Percentiles rank a stretch among this genome's conserved stretches.
These are phyloP conservation scores for Eueremaeus valkanovi DNA, from an alignment of 2,888 invertebrate genomes.

Conservation along the genomic window DNA sequence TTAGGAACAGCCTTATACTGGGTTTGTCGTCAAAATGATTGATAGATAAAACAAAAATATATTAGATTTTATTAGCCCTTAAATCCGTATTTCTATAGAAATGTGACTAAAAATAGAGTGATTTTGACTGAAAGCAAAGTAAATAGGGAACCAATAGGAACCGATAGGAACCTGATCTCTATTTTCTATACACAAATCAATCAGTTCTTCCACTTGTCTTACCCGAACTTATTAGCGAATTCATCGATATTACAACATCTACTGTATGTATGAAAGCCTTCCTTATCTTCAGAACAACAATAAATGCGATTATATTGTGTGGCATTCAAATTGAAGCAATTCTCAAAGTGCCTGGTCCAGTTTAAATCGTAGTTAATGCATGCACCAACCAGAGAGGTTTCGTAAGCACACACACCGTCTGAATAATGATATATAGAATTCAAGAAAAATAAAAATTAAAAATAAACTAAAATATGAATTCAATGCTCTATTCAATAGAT, in stretches of 20 bases:
- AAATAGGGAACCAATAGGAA: no score
- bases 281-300: neutral
- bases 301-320: neutral
- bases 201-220: no score
- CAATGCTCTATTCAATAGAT: neutral
- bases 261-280: neutral
- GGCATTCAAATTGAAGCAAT: neutral
- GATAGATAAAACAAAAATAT: no score
- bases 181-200: no score
- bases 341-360: neutral
- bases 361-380: neutral
- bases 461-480: neutral
- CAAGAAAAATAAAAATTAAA: neutral
- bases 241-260: constrained; percentile 21
- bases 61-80: no score
- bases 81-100: no score
- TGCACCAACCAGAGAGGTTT: neutral
- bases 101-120: no score
- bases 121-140: no score
- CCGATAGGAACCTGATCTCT: no score
- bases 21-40: neutral
- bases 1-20: neutral
- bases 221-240: neutral
- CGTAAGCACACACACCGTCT: no score
- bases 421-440: neutral